Percentiles rank a stretch among this genome's conserved stretches.
phyloP scores from a whole-genome alignment of 1,140 invertebrate species.

The Dendrolimus kikuchii region DNA sequence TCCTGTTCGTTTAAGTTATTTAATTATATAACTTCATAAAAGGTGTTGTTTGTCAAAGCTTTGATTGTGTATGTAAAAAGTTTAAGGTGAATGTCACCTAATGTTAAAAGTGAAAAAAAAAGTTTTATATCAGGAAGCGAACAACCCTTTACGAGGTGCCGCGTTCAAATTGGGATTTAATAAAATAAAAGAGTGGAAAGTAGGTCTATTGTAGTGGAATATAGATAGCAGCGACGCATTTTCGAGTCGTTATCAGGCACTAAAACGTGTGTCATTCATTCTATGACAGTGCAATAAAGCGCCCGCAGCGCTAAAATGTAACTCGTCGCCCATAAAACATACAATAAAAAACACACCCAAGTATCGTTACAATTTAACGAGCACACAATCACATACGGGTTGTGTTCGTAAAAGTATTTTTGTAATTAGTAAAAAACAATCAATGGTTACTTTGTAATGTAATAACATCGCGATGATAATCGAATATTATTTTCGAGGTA shows the following conservation, averaged over 20 bases:
- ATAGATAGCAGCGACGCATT: conserved; percentile 31
- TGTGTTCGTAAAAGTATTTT: conserved; percentile 31
- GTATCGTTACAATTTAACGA: conserved; percentile 64
- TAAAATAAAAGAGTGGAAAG: conserved; percentile 17
- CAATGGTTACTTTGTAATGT: conserved; percentile 32
- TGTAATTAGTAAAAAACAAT: conserved; percentile 43
- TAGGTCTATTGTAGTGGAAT: conserved; percentile 11
- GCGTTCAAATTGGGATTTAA: conserved; percentile 2
- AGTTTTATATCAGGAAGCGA: too few relatives aligned
- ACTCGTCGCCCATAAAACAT: conserved; percentile 57
- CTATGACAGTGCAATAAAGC: conserved; percentile 63
- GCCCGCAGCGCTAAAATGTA: conserved; percentile 70
- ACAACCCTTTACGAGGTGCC: too few relatives aligned
- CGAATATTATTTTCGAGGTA: neutral
- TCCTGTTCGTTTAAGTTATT: too few relatives aligned
- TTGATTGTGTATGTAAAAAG: too few relatives aligned
- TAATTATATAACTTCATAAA: too few relatives aligned
- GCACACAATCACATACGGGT: conserved; percentile 61
- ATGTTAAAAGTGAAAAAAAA: too few relatives aligned
- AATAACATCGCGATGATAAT: neutral
- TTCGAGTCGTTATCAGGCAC: conserved; percentile 56
- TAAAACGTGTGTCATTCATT: conserved; percentile 53
- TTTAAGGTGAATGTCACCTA: too few relatives aligned
- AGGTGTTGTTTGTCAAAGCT: too few relatives aligned
- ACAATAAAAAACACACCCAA: conserved; percentile 61